Percentiles rank a stretch among this genome's conserved stretches.
Evolutionary conservation across 2,888 invertebrate genomes (phyloP).

Genomic region (Tiphia femorata): DNA sequence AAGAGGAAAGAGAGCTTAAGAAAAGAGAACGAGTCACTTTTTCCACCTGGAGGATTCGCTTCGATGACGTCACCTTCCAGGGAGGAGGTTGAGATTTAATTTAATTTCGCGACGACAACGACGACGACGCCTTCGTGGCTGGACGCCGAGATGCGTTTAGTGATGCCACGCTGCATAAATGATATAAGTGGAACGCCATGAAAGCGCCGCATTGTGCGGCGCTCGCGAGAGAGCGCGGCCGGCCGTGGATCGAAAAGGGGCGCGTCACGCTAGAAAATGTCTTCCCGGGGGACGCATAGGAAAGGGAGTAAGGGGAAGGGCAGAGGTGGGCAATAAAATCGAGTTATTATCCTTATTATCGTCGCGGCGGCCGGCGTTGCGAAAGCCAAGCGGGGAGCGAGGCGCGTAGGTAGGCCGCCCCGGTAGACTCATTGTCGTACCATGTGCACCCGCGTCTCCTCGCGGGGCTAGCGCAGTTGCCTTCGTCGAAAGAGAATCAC

Average conservation of each 20-base stretch:
- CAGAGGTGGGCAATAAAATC: slow-evolving; percentile 49
- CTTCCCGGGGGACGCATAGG: slow-evolving; percentile 29
- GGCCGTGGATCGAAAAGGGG: no score
- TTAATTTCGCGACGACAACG: no score
- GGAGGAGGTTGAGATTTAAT: no score
- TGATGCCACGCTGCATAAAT: slow-evolving; percentile 35
- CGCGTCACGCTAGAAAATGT: slow-evolving; percentile 40
- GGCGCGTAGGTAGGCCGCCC: slow-evolving; percentile 39
- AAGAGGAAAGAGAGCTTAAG: no score
- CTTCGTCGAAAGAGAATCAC: background rate
- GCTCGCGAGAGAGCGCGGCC: slow-evolving; percentile 3
- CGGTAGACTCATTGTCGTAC: slow-evolving; percentile 45
- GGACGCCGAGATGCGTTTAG: slow-evolving; percentile 37
- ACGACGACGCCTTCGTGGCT: no score
- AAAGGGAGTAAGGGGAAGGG: slow-evolving; percentile 43
- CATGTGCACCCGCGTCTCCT: slow-evolving; percentile 45
- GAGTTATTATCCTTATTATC: slow-evolving; percentile 51
- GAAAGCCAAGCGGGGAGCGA: slow-evolving; percentile 30
- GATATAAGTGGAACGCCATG: slow-evolving; percentile 34
- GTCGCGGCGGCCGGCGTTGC: slow-evolving; percentile 40
- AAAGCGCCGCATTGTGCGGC: slow-evolving; percentile 33
- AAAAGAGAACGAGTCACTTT: no score
- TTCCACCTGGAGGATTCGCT: no score
- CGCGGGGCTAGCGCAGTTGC: no score
- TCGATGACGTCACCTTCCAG: no score